Percentiles rank a stretch among this genome's conserved stretches.
These are phyloP conservation scores for Venustoraphidia nigricollis DNA, from an alignment of 2,888 invertebrate species.

Conservation along the genomic window DNA sequence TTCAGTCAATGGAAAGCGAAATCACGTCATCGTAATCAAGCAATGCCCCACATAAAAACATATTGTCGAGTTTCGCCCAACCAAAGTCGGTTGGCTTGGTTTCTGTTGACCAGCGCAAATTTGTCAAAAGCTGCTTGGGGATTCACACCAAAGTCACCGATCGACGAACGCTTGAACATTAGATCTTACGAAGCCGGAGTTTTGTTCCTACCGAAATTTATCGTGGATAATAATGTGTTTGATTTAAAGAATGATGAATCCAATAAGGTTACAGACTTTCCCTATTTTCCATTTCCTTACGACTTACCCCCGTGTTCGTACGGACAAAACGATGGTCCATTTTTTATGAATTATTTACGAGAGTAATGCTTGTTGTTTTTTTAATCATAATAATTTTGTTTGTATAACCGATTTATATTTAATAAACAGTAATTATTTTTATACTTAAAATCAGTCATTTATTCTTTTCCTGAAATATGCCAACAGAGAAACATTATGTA, in stretches of 20 bases:
- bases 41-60: constrained; percentile 92
- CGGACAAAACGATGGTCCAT: constrained; percentile 49
- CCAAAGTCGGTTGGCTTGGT: constrained; percentile 56
- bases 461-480: neutral
- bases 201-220: constrained; percentile 65
- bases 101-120: constrained; percentile 83
- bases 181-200: constrained; percentile 88
- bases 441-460: neutral
- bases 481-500: neutral
- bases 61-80: constrained; percentile 66
- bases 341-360: constrained; percentile 42
- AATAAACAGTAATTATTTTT: neutral
- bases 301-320: constrained; percentile 70
- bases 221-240: constrained; percentile 41
- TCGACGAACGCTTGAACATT: constrained; percentile 45
- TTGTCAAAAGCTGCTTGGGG: constrained; percentile 98
- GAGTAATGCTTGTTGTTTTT: constrained; percentile 5
- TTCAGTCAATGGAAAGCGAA: constrained; percentile 73
- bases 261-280: constrained; percentile 14
- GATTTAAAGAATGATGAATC: constrained; percentile 8
- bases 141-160: constrained; percentile 37
- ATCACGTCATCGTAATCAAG: constrained; percentile 48
- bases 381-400: neutral
- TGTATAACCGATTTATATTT: neutral
- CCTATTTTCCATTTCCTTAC: constrained; percentile 54